Evolutionary conservation across 64 coral and sea anemone species (phyloP), one percentile per base, ranked within the genome.

Genomic region (Anthopleura sola): DNA sequence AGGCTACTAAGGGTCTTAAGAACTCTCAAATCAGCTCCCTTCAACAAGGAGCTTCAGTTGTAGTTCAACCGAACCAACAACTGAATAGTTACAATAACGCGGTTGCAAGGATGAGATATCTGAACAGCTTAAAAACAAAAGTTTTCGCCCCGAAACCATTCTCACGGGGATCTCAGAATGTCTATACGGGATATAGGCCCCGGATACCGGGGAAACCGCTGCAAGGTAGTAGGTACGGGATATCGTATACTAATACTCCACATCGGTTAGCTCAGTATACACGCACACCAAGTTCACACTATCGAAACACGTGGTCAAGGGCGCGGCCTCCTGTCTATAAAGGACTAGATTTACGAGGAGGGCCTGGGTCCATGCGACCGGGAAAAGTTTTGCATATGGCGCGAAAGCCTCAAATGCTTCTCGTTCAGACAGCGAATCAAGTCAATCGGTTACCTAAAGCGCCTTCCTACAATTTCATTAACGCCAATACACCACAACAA

Each of bases 351-450:
- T 15, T 69, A 69, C 66, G 5, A 32, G 66, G 66, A 1, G 76
- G 76, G 37, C 76, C 76, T 79, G 76, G 76, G 13, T 79, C 76
- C 19, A 79, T 79, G 76, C 76, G 76, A 44, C 76, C 76, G 10
- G 76, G 76, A 38, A 44, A 79, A 21, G 76, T 79, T n/a, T 48
- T 79, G 19, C 24, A 38, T 38, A 79, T 79, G 76, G 36, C 39
- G 7, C 76, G 38, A 44, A 38, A 40, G 10, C 36, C 76, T 32
- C 29, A 3, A 47, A 5, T 1, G 47, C 37, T 10, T 8, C 8
- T 17, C 23, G 24, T 79, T 20, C 76, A 79, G 34, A 47, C 34
- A n/a, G 10, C 37, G 38, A 69, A 31, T 69, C 66, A 69, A 69
- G 14, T 69, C 0, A 16, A 64, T 64, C 75, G 19, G 76, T 79